Conservation (phyloP, 2,888 invertebrate genomes). For the Argynnis bischoffii region DNA sequence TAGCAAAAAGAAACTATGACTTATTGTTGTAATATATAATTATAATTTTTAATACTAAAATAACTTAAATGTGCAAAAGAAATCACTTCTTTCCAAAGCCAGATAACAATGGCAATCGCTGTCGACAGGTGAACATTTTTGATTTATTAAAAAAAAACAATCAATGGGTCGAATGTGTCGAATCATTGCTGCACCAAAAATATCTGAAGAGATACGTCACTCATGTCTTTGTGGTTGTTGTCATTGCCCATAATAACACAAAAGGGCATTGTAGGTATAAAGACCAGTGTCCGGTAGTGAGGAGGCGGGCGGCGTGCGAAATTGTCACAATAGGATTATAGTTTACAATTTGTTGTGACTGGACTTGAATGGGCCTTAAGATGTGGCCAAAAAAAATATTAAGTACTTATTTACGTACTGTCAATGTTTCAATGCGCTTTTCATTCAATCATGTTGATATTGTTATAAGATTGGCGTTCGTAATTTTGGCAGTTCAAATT, state of each 20-base stretch:
- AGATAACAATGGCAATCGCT: not conserved
- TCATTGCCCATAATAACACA: slow-evolving; percentile 19
- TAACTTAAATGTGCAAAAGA: not conserved
- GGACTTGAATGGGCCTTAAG: slow-evolving; percentile 15
- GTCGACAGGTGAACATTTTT: slow-evolving; percentile 3
- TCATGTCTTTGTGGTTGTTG: slow-evolving; percentile 21
- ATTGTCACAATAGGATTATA: slow-evolving; percentile 15
- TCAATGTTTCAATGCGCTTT: not conserved
- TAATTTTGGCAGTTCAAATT: not conserved
- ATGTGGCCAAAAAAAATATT: not conserved
- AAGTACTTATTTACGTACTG: not conserved
- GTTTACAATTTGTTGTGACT: slow-evolving; percentile 12
- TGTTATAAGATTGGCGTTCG: not conserved
- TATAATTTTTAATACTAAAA: not conserved
- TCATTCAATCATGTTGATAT: not conserved
- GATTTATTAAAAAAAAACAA: not conserved
- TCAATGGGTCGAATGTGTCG: slow-evolving; percentile 14
- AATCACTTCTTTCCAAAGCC: not conserved
- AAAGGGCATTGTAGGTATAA: slow-evolving; percentile 12
- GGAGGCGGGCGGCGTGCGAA: slow-evolving; percentile 22
- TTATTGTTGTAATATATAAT: no score
- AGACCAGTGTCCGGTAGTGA: slow-evolving; percentile 4
- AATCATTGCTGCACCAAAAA: slow-evolving; percentile 14
- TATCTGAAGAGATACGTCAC: slow-evolving; percentile 16
- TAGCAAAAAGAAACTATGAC: no score